These are phyloP conservation scores for Peromyscus californicus DNA, from an alignment of 2,113 vertebrate species.

Conservation along the genomic window DNA sequence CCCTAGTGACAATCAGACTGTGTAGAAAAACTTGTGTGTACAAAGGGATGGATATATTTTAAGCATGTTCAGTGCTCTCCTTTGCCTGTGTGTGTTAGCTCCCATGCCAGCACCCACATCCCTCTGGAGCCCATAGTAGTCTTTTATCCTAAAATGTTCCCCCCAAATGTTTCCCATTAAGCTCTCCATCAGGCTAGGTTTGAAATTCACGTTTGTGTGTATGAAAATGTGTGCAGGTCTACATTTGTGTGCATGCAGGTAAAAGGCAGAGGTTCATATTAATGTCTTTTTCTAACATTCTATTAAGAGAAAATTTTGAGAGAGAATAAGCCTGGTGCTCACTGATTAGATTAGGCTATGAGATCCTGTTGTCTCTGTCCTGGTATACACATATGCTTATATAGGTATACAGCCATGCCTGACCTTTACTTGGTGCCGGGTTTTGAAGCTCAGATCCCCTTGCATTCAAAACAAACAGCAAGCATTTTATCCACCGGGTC, in stretches of 20 bases:
- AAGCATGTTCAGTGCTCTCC: background rate
- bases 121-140: background rate
- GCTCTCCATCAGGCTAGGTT: background rate
- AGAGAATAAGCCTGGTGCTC: background rate
- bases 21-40: background rate
- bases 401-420: background rate
- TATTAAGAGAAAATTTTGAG: no score
- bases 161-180: background rate
- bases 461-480: background rate
- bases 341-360: background rate
- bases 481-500: background rate
- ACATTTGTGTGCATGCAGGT: no score
- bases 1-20: conserved; percentile 5
- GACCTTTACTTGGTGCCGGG: no score
- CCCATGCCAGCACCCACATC: no score
- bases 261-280: background rate
- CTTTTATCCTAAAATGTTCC: no score
- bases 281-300: background rate
- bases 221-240: background rate
- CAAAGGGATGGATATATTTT: conserved; percentile 25
- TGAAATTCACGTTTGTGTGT: background rate
- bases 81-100: background rate
- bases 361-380: background rate
- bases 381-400: no score
- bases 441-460: background rate